A percentile compares a stretch with the other conserved stretches of the same genome.
Evolutionary conservation across 2,113 vertebrate species (phyloP).

Genomic region (Macrotis lagotis): DNA sequence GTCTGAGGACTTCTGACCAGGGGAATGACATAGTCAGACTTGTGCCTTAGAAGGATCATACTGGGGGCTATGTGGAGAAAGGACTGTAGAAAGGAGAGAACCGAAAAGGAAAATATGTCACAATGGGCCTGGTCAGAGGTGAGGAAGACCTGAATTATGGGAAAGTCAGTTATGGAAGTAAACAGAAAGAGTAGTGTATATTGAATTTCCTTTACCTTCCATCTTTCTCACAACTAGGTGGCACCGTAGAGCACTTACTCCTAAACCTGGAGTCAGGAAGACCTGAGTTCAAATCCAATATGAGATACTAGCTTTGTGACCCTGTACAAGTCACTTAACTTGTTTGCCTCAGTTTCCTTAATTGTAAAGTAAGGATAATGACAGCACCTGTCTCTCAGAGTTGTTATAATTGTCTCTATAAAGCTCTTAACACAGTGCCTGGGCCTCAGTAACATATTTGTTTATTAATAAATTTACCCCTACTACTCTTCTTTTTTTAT

Average conservation of each 20-base stretch:
- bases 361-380: too few species aligned
- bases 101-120: neutral
- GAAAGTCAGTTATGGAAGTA: neutral
- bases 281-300: neutral
- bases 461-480: too few species aligned
- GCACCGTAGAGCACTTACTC: neutral
- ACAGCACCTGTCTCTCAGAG: too few species aligned
- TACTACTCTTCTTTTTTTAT: too few species aligned
- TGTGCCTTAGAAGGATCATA: neutral
- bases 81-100: neutral
- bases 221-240: neutral
- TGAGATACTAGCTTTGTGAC: neutral
- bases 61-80: neutral
- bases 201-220: too few species aligned
- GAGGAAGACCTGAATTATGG: neutral
- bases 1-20: neutral
- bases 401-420: neutral
- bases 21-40: neutral
- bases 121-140: neutral
- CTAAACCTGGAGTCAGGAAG: neutral
- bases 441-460: too few species aligned
- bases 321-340: neutral
- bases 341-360: neutral
- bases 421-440: neutral
- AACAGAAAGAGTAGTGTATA: neutral